These are phyloP conservation scores for Tetragnatha versicolor DNA, from an alignment of 1,140 invertebrate species.

Conservation along the genomic window DNA sequence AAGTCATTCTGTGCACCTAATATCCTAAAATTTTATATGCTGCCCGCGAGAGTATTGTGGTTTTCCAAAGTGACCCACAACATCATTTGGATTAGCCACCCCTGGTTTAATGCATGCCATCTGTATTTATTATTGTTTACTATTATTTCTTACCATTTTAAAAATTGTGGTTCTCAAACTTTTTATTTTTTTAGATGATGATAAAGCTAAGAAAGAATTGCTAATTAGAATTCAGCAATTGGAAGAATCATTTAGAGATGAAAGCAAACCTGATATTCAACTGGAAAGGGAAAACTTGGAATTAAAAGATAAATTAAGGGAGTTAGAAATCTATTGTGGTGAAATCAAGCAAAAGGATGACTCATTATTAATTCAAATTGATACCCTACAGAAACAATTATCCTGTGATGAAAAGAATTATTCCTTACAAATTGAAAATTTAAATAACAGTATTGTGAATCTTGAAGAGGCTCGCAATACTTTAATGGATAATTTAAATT, in stretches of 20 bases:
- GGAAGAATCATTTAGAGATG: conserved; percentile 53
- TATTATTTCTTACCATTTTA: no score
- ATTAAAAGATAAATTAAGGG: conserved; percentile 57
- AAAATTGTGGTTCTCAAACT: no score
- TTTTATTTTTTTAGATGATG: conserved; percentile 39
- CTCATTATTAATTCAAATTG: neutral
- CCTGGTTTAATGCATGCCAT: no score
- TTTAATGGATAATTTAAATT: no score
- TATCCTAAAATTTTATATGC: no score
- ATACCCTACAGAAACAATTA: neutral
- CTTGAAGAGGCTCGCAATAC: neutral
- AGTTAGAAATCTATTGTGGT: neutral
- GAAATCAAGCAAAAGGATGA: neutral
- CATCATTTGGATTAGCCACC: no score
- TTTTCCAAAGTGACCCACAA: no score
- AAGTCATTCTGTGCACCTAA: no score
- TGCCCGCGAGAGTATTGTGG: no score
- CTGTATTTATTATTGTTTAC: no score
- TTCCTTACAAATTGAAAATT: neutral
- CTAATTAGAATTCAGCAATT: conserved; percentile 26
- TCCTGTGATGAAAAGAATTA: neutral
- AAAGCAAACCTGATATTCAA: conserved; percentile 37
- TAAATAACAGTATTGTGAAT: conserved; percentile 5
- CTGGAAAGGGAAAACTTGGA: conserved; percentile 57
- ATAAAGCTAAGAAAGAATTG: conserved; percentile 48